A percentile compares a stretch with the other conserved stretches of the same genome.
phyloP scores from a whole-genome alignment of 2,113 vertebrate genomes.

The Ceyx cyanopectus region DNA sequence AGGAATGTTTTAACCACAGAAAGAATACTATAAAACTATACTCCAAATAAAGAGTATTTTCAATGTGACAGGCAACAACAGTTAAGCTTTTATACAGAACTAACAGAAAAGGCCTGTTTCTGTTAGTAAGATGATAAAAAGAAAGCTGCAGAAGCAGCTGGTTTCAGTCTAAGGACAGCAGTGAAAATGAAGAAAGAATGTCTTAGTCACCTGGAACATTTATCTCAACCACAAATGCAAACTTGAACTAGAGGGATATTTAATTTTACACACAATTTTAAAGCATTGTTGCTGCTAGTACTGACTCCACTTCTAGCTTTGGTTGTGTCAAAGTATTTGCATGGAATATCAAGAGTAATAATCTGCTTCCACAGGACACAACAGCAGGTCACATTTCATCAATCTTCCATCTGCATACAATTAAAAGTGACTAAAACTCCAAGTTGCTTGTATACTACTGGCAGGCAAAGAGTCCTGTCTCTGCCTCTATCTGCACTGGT shows the following conservation, averaged over 20 bases:
- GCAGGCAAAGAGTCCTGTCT: neutral
- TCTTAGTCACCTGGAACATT: neutral
- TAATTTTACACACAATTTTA: neutral
- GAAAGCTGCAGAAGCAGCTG: neutral
- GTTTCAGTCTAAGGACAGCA: neutral
- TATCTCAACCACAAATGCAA: neutral
- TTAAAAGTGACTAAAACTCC: neutral
- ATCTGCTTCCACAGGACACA: neutral
- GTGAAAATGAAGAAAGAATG: neutral
- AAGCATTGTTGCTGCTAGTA: neutral
- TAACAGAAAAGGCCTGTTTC: neutral
- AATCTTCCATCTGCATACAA: neutral
- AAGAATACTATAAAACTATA: neutral
- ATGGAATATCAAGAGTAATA: neutral
- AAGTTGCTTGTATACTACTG: neutral
- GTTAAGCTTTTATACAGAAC: neutral
- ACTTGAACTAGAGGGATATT: neutral
- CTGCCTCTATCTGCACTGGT: neutral
- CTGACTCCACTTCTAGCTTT: neutral
- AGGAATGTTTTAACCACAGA: neutral
- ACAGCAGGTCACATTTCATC: neutral
- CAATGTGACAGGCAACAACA: neutral
- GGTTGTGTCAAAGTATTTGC: neutral
- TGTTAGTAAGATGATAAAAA: slow-evolving; percentile 8
- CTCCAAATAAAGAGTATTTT: neutral